Evolutionary conservation across 2,888 invertebrate genomes (phyloP), one percentile per base, ranked within the genome.

Genomic region (Anthrax anthrax): DNA sequence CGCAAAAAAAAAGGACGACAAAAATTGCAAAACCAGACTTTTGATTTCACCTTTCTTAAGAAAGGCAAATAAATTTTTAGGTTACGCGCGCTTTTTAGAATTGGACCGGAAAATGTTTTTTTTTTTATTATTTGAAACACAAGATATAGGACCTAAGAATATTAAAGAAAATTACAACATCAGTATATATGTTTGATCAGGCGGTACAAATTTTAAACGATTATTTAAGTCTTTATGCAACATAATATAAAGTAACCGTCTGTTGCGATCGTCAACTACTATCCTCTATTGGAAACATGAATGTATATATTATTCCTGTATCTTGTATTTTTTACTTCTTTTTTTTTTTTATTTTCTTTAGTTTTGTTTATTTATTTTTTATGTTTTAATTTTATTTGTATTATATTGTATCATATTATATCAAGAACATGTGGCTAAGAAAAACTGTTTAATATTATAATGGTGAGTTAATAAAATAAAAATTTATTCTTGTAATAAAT

Each of bases 401-500:
- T 23, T 23, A 23, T 23, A 6, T 8, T 23, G 8, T 34, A 14
- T 12, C 3, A 14, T 14, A 36, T 16, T n/a, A 36, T n/a, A 4
- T 3, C 5, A 18, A 18, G 5, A 17, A 18, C 38, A 18, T 38
- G 18, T 17, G n/a, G 17, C 13, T 12, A 18, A 18, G 5, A 37
- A 37, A n/a, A 34, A 34, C 12, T 8, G 6, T n/a, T 36, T 10
- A 16, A 16, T 36, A 36, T n/a, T 16, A 16, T 9, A 17, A 37
- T 42, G 40, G 23, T 41, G 43, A 43, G 47, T 47, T 47, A 39
- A 47, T 47, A 47, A 47, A 47, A 42, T 39, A 47, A 43, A 47
- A 47, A 47, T 47, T 43, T 43, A 47, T 47, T 43, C 43, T 38
- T 34, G 34, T 47, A 47, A 47, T 47, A 47, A 47, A 47, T 47